These are phyloP conservation scores for Ellobius talpinus DNA, from an alignment of 2,113 vertebrate genomes.

Conservation along the genomic window DNA sequence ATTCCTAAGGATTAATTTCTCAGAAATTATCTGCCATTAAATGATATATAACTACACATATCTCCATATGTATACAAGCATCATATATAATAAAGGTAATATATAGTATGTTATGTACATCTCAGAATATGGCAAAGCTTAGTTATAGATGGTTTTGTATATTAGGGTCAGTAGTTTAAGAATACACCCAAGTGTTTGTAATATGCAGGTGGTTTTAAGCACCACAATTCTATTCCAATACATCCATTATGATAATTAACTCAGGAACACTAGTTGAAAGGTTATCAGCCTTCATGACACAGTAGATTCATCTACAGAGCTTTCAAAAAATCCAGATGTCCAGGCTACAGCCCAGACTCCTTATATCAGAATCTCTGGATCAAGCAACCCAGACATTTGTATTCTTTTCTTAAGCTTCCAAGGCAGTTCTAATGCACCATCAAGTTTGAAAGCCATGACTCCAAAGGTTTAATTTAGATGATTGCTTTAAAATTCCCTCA, in stretches of 20 bases:
- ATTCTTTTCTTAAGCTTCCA: background rate
- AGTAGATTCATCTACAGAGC: background rate
- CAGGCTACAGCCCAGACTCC: background rate
- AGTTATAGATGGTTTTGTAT: background rate
- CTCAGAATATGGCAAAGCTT: background rate
- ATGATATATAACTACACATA: too few species aligned
- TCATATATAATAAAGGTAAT: background rate
- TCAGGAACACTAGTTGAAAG: background rate
- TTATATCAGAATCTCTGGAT: background rate
- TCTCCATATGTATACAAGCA: background rate
- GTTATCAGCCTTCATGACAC: background rate
- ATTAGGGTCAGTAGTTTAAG: slow-evolving; percentile 1
- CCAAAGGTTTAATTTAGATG: slow-evolving; percentile 44
- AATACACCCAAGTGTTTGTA: background rate
- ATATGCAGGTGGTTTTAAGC: background rate
- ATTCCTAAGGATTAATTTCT: background rate
- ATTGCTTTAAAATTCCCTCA: slow-evolving; percentile 7
- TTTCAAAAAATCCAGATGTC: background rate
- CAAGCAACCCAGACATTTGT: background rate
- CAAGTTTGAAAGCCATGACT: background rate
- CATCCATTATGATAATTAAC: background rate
- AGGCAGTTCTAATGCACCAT: background rate
- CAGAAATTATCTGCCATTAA: background rate
- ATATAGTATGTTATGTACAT: background rate
- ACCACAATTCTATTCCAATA: background rate